Percentiles rank a stretch among this genome's conserved stretches.
These are phyloP conservation scores for Canis aureus DNA, from an alignment of 2,113 vertebrate genomes.

Conservation along the genomic window DNA sequence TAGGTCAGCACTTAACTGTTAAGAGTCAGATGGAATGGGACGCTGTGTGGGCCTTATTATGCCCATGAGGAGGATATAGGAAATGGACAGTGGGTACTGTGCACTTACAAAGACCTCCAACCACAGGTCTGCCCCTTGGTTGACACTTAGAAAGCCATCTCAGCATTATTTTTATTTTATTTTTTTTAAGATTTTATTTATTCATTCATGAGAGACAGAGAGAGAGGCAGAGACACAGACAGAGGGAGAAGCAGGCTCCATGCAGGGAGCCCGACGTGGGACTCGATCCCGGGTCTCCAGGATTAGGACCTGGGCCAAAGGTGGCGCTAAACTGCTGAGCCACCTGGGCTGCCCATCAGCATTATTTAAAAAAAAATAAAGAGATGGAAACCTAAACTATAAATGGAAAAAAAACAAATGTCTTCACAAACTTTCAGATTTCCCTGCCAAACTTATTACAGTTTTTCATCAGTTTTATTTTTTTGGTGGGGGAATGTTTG, in stretches of 20 bases:
- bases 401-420: neutral
- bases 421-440: neutral
- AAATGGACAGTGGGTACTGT: neutral
- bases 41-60: neutral
- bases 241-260: too few species aligned
- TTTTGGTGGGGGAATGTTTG: neutral
- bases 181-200: too few species aligned
- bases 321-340: too few species aligned
- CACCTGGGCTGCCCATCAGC: too few species aligned
- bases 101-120: neutral
- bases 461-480: neutral
- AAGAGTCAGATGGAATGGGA: neutral
- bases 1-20: neutral
- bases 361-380: neutral
- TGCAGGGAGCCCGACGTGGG: too few species aligned
- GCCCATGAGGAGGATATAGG: neutral
- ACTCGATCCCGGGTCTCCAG: too few species aligned
- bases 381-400: neutral
- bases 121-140: neutral
- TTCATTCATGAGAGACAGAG: too few species aligned
- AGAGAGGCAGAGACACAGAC: too few species aligned
- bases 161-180: neutral
- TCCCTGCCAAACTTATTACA: neutral
- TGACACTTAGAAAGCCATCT: neutral
- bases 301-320: too few species aligned